phyloP scores from a whole-genome alignment of 1,140 invertebrate species.

The Drosophila sturtevanti region DNA sequence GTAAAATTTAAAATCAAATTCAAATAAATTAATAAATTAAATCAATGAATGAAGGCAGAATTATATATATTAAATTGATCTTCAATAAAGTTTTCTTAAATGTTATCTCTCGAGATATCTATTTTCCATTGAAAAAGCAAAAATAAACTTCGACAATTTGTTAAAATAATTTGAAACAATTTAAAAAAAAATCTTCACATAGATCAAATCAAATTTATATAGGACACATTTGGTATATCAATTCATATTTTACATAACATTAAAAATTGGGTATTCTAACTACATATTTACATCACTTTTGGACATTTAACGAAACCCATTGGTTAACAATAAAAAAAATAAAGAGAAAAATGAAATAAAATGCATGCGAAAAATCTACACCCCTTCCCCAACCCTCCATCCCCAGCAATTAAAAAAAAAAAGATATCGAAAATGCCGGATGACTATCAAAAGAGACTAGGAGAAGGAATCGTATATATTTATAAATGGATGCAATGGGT shows the following conservation, averaged over 20 bases:
- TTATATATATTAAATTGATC: no score
- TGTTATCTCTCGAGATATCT: no score
- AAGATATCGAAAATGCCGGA: not conserved
- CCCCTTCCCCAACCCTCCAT: not conserved
- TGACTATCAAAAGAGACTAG: slow-evolving; percentile 1
- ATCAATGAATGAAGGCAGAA: no score
- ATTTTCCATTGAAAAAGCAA: not conserved
- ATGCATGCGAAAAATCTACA: not conserved
- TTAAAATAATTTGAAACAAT: not conserved
- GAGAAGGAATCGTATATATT: not conserved
- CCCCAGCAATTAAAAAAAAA: not conserved
- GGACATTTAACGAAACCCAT: slow-evolving; percentile 34
- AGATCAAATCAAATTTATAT: slow-evolving; percentile 1
- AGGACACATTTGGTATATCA: not conserved
- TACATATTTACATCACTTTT: slow-evolving; percentile 18
- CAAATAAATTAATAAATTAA: not conserved
- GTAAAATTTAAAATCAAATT: not conserved
- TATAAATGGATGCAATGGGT: slow-evolving; percentile 1
- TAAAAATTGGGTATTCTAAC: slow-evolving; percentile 35
- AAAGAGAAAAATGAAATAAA: not conserved
- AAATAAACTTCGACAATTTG: not conserved
- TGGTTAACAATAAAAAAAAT: not conserved
- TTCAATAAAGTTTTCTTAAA: no score
- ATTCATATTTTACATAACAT: not conserved
- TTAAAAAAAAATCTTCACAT: not conserved